A percentile compares a stretch with the other conserved stretches of the same genome.
phyloP scores from a whole-genome alignment of 2,888 invertebrate species.

The Mylabris sibirica region DNA sequence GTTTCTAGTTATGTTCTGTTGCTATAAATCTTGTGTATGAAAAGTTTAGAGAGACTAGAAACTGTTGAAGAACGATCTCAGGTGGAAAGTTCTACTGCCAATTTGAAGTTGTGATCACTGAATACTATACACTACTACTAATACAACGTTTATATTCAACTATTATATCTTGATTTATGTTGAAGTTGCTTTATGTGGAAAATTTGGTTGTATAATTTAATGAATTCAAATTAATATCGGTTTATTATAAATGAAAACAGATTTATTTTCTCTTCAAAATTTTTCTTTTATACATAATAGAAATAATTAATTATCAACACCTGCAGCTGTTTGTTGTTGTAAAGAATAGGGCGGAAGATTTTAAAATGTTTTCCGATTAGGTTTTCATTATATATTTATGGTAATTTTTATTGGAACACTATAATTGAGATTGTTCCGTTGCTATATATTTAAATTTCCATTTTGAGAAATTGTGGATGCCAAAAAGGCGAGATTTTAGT shows the following conservation, averaged over 20 bases:
- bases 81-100: conserved; percentile 25
- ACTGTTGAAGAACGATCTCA: conserved; percentile 29
- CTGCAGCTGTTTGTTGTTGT: conserved; percentile 11
- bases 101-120: conserved; percentile 28
- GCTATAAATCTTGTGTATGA: conserved; percentile 26
- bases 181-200: conserved; percentile 1
- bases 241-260: conserved; percentile 12
- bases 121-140: conserved; percentile 4
- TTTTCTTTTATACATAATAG: not conserved
- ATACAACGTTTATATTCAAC: not conserved
- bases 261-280: not conserved
- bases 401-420: conserved; percentile 1
- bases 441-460: conserved; percentile 39
- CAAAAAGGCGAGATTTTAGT: conserved; percentile 42
- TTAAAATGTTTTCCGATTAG: conserved; percentile 5
- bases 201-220: conserved; percentile 2
- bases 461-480: conserved; percentile 33
- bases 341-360: not conserved
- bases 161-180: conserved; percentile 22
- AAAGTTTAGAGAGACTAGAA: conserved; percentile 24
- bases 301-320: conserved; percentile 13
- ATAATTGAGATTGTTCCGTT: conserved; percentile 9
- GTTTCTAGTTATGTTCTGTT: conserved; percentile 25
- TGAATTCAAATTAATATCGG: conserved; percentile 12
- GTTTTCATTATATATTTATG: not conserved